phyloP scores from a whole-genome alignment of 2,888 invertebrate genomes.

The Agriotes lineatus region DNA sequence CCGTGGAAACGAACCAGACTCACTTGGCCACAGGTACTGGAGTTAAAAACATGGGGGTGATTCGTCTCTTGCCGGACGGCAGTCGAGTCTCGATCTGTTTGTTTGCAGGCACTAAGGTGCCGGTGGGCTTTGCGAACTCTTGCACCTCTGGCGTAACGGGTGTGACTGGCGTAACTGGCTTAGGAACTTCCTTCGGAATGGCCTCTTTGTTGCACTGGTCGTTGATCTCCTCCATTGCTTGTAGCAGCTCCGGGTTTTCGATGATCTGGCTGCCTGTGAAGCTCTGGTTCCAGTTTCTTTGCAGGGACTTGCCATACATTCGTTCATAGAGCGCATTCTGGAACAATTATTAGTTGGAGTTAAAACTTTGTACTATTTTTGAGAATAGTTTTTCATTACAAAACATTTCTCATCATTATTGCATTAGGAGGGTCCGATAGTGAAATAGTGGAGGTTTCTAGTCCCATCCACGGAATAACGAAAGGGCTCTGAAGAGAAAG shows the following conservation, averaged over 20 bases:
- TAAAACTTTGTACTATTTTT: no score
- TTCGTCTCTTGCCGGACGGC: conserved; percentile 94
- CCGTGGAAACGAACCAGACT: conserved; percentile 16
- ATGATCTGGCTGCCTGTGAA: conserved; percentile 71
- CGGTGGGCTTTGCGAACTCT: conserved; percentile 50
- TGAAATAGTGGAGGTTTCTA: no score
- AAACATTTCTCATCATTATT: no score
- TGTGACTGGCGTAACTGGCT: conserved; percentile 33
- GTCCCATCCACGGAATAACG: no score
- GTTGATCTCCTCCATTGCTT: conserved; percentile 70
- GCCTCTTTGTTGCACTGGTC: conserved; percentile 65
- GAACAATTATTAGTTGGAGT: no score
- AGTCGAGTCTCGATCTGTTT: conserved; percentile 95
- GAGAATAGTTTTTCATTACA: no score
- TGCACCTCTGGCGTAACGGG: conserved; percentile 42
- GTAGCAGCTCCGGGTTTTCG: conserved; percentile 76
- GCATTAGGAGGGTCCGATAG: no score
- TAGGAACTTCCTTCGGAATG: conserved; percentile 39
- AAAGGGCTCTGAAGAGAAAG: no score
- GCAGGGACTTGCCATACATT: conserved; percentile 86
- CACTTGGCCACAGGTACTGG: conserved; percentile 49
- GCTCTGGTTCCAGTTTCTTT: conserved; percentile 65
- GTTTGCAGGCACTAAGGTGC: conserved; percentile 77
- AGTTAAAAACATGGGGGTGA: conserved; percentile 96
- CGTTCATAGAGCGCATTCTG: conserved; percentile 86